phyloP scores from a whole-genome alignment of 37 sponge, comb jelly and placozoan genomes.

The Agelas oroides region DNA sequence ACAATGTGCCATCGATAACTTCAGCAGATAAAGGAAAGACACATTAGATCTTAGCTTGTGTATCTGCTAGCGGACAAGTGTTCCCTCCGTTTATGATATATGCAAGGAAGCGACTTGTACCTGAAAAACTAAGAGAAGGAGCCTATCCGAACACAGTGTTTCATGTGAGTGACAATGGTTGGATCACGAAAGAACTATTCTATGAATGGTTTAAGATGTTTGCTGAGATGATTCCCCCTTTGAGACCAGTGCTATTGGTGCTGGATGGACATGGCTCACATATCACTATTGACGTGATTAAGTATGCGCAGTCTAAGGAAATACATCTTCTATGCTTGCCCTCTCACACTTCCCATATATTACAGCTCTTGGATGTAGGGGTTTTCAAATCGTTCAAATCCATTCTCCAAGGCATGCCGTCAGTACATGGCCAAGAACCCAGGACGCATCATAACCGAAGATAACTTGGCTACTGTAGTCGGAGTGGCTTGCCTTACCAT shows the following conservation, averaged over 20 bases:
- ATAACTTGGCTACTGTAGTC: not conserved
- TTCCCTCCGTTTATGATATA: slow-evolving; percentile 26
- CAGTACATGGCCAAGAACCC: not conserved
- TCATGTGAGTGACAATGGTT: not conserved
- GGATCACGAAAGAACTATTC: slow-evolving; percentile 18
- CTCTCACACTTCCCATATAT: no score
- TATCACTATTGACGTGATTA: slow-evolving; percentile 16
- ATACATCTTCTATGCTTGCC: slow-evolving; percentile 29
- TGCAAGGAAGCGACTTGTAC: slow-evolving; percentile 6
- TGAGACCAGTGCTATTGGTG: slow-evolving; percentile 2
- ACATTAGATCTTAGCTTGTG: not conserved
- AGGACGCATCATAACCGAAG: not conserved
- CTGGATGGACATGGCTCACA: slow-evolving; percentile 18
- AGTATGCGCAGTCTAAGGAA: no score
- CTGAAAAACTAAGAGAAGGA: slow-evolving; percentile 17
- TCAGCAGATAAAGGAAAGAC: no score
- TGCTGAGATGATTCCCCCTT: not conserved
- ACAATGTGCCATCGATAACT: no score
- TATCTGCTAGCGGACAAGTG: slow-evolving; percentile 13
- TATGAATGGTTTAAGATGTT: slow-evolving; percentile 15
- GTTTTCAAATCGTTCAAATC: no score
- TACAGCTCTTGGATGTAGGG: not conserved
- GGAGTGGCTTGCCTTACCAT: slow-evolving; percentile 12
- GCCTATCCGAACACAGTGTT: slow-evolving; percentile 2
- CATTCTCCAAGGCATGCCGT: not conserved